phyloP scores from a whole-genome alignment of 64 coral and sea anemone genomes.

The Montipora foliosa region DNA sequence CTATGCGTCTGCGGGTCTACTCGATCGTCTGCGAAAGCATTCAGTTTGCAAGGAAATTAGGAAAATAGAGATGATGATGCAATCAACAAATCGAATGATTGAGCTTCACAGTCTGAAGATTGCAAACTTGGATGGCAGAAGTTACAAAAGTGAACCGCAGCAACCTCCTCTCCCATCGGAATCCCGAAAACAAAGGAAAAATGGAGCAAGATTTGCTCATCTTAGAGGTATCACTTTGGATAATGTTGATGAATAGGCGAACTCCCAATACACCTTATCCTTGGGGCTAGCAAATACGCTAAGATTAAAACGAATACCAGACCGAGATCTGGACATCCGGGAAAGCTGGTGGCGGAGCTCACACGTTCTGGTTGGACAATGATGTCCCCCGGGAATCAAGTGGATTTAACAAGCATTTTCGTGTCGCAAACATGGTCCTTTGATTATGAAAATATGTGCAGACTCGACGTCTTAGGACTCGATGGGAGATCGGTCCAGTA shows the following conservation, averaged over 20 bases:
- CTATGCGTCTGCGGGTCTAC: not conserved
- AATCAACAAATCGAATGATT: not conserved
- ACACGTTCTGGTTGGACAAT: not conserved
- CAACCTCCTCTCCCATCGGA: not conserved
- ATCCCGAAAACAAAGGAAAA: not conserved
- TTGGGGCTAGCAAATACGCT: not conserved
- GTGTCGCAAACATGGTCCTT: not conserved
- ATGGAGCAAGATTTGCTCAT: not conserved
- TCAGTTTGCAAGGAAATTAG: not conserved
- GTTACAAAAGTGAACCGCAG: not conserved
- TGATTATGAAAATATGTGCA: slow-evolving; percentile 24
- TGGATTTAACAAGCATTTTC: not conserved
- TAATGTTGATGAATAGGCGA: not conserved
- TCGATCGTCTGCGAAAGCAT: not conserved
- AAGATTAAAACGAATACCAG: not conserved
- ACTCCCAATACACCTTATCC: not conserved
- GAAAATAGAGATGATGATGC: not conserved
- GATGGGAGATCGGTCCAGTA: not conserved
- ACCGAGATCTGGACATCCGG: not conserved
- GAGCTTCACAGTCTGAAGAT: not conserved
- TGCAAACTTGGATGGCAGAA: not conserved
- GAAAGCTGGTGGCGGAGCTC: not conserved
- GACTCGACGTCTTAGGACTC: slow-evolving; percentile 15
- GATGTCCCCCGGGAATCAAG: not conserved
- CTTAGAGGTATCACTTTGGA: not conserved